Conservation (phyloP, 2,888 invertebrate species). For the Coleophora deauratella region DNA sequence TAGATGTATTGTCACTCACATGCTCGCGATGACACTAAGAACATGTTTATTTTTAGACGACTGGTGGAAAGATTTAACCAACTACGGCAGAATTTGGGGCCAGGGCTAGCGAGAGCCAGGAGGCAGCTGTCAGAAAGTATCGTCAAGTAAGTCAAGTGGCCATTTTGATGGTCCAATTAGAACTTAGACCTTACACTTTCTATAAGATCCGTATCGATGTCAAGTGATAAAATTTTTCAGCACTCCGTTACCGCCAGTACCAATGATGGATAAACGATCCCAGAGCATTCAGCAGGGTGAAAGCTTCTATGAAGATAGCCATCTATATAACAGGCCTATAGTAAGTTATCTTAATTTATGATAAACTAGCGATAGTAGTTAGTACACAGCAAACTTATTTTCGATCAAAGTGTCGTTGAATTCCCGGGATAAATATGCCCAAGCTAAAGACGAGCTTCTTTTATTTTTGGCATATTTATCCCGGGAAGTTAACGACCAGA, state of each 20-base stretch:
- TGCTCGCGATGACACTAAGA: too few relatives aligned
- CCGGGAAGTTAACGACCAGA: too few relatives aligned
- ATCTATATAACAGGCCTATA: constrained; percentile 83
- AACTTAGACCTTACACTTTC: too few relatives aligned
- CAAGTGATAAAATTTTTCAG: constrained; percentile 49
- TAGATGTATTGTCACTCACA: too few relatives aligned
- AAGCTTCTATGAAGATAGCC: constrained; percentile 74
- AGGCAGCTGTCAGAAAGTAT: constrained; percentile 86
- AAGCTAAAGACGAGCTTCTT: too few relatives aligned
- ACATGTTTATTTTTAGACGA: constrained; percentile 69
- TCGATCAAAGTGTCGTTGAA: too few relatives aligned
- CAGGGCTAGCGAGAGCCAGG: constrained; percentile 74
- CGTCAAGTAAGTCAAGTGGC: constrained; percentile 80
- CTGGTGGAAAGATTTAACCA: constrained; percentile 91
- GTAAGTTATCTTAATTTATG: constrained; percentile 42
- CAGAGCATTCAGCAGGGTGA: constrained; percentile 67
- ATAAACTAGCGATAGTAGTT: not conserved
- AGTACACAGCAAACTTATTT: too few relatives aligned
- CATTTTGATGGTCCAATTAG: not conserved
- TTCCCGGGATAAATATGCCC: too few relatives aligned
- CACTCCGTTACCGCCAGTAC: constrained; percentile 87
- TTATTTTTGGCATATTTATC: too few relatives aligned
- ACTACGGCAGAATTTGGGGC: constrained; percentile 84
- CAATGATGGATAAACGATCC: constrained; percentile 78
- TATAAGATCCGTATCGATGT: too few relatives aligned